Evolutionary conservation across 2,797 vertebrate species (phyloP).

Genomic region (Takifugu ocellatus): DNA sequence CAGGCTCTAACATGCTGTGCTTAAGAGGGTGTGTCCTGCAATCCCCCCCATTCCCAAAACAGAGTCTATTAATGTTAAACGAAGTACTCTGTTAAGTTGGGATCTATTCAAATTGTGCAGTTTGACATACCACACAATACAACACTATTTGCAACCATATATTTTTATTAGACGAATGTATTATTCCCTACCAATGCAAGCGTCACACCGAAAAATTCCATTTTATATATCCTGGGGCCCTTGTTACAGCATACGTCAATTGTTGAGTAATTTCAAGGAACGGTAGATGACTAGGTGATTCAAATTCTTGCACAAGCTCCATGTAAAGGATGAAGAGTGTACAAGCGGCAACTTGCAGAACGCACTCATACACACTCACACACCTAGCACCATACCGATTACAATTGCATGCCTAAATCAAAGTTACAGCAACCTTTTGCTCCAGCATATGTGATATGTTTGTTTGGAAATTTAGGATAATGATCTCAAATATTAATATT

Average conservation of each 20-base stretch:
- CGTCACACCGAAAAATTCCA: not conserved
- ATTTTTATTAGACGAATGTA: not conserved
- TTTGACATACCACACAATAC: too few relatives aligned
- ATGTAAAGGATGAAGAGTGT: not conserved
- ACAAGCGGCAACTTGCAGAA: conserved; percentile 16
- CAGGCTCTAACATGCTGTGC: conserved; percentile 56
- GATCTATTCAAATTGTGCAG: not conserved
- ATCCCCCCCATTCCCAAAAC: not conserved
- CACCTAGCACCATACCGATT: too few relatives aligned
- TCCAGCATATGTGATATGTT: too few relatives aligned
- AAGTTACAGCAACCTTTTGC: too few relatives aligned
- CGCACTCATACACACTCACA: conserved; percentile 3
- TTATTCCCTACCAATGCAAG: not conserved
- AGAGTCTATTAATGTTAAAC: too few relatives aligned
- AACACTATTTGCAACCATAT: not conserved
- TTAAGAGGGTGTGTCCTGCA: conserved; percentile 28
- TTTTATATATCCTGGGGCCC: conserved; percentile 22
- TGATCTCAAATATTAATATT: too few relatives aligned
- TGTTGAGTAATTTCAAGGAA: conserved; percentile 18
- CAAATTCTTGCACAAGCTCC: conserved; percentile 27
- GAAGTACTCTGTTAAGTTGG: not conserved
- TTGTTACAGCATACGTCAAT: conserved; percentile 1
- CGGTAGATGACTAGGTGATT: conserved; percentile 15
- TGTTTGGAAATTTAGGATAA: too few relatives aligned
- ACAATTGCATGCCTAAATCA: too few relatives aligned